A percentile compares a stretch with the other conserved stretches of the same genome.
phyloP scores from a whole-genome alignment of 2,888 invertebrate species.

The Geophilus truncorum region DNA sequence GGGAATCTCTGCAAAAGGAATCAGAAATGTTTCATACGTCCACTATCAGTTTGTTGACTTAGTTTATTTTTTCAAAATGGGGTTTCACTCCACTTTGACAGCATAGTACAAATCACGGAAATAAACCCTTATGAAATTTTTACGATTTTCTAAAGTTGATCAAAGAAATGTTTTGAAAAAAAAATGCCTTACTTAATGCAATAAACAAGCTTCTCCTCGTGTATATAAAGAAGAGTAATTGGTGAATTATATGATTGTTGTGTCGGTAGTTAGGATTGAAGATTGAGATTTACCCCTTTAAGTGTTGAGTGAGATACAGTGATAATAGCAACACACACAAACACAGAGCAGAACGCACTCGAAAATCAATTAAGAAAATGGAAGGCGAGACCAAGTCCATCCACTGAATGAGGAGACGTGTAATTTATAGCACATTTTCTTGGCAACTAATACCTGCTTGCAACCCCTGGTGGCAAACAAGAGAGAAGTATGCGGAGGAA shows the following conservation, averaged over 20 bases:
- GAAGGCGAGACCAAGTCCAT: conserved; percentile 27
- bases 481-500: conserved; percentile 25
- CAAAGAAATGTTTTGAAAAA: too few species aligned
- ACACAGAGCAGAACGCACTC: conserved; percentile 23
- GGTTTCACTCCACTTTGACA: not conserved
- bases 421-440: conserved; percentile 27
- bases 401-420: conserved; percentile 23
- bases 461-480: conserved; percentile 22
- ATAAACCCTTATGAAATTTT: not conserved
- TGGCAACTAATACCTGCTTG: conserved; percentile 27
- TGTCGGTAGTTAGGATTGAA: not conserved
- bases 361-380: conserved; percentile 27
- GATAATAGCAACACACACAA: conserved; percentile 25
- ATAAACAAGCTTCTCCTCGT: not conserved
- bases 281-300: conserved; percentile 25
- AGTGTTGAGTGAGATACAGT: conserved; percentile 27
- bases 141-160: not conserved
- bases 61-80: not conserved
- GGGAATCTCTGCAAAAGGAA: not conserved
- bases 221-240: not conserved
- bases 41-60: conserved; percentile 27
- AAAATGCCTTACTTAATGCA: too few species aligned
- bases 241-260: not conserved
- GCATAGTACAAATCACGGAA: not conserved
- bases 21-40: conserved; percentile 3